Conservation (phyloP, 2,797 vertebrate species). For the Pseudomugil tenellus region DNA sequence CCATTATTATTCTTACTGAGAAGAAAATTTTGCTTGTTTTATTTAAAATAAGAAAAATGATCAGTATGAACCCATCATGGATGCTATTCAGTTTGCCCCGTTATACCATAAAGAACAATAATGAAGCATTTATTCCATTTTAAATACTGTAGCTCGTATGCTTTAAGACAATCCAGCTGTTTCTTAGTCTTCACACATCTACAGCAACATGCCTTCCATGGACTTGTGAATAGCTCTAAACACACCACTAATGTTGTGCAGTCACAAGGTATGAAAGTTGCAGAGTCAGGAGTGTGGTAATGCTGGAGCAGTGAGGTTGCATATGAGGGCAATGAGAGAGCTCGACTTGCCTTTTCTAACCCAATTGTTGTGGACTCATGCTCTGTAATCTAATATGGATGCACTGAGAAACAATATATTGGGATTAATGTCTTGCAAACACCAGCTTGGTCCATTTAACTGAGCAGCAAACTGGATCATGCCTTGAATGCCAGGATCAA, state of each 20-base stretch:
- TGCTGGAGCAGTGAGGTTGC: constrained; percentile 14
- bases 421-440: constrained; percentile 41
- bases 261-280: constrained; percentile 47
- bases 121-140: too few species aligned
- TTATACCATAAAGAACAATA: not conserved
- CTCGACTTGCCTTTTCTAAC: constrained; percentile 58
- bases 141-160: too few species aligned
- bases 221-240: not conserved
- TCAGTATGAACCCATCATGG: not conserved
- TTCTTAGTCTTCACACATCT: not conserved
- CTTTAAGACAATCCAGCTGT: too few species aligned
- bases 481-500: constrained; percentile 58
- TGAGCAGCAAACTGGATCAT: constrained; percentile 46
- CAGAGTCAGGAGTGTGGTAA: constrained; percentile 32
- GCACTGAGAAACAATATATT: constrained; percentile 65
- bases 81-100: not conserved
- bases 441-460: constrained; percentile 39
- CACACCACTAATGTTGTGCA: constrained; percentile 22
- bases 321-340: constrained; percentile 25
- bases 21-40: constrained; percentile 3
- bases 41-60: not conserved
- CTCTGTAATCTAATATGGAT: constrained; percentile 71
- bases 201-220: not conserved
- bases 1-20: constrained; percentile 1
- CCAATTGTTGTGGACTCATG: constrained; percentile 69